Percentiles rank a stretch among this genome's conserved stretches.
Evolutionary conservation across 23 tunicate genomes (phyloP).

Genomic region (Clavelina lepadiformis): DNA sequence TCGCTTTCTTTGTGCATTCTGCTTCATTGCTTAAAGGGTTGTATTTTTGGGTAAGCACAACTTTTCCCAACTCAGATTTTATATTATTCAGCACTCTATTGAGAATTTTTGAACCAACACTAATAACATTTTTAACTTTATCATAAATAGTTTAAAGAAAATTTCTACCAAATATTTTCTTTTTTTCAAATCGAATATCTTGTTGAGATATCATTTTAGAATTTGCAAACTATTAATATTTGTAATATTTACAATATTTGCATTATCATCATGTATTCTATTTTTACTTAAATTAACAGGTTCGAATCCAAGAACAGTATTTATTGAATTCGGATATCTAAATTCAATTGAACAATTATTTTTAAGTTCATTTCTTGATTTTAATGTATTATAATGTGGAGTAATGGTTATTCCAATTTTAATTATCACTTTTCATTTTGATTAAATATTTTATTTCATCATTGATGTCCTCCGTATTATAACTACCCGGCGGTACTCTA

Average conservation of each 20-base stretch:
- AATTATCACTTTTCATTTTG: not conserved
- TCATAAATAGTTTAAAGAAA: conserved; percentile 5
- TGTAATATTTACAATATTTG: conserved; percentile 10
- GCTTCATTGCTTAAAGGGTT: too few relatives aligned
- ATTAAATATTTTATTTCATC: conserved; percentile 3
- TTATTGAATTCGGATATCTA: not conserved
- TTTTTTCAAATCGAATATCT: conserved; percentile 2
- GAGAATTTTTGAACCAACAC: not conserved
- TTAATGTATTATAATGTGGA: conserved; percentile 3
- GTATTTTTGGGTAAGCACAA: too few relatives aligned
- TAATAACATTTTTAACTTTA: conserved; percentile 7
- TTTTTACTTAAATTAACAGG: not conserved
- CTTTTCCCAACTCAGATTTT: not conserved
- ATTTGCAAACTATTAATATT: conserved; percentile 1
- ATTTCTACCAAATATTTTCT: conserved; percentile 4
- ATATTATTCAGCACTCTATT: not conserved
- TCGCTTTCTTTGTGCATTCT: too few relatives aligned
- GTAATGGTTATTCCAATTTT: not conserved
- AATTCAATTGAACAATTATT: not conserved
- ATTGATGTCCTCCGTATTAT: conserved; percentile 4
- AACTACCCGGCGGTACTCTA: not conserved
- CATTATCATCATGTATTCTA: conserved; percentile 5
- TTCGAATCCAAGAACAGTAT: not conserved
- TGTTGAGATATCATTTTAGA: not conserved
- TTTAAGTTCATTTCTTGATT: not conserved